Evolutionary conservation across 2,113 vertebrate genomes (phyloP).

Genomic region (Cynocephalus volans): DNA sequence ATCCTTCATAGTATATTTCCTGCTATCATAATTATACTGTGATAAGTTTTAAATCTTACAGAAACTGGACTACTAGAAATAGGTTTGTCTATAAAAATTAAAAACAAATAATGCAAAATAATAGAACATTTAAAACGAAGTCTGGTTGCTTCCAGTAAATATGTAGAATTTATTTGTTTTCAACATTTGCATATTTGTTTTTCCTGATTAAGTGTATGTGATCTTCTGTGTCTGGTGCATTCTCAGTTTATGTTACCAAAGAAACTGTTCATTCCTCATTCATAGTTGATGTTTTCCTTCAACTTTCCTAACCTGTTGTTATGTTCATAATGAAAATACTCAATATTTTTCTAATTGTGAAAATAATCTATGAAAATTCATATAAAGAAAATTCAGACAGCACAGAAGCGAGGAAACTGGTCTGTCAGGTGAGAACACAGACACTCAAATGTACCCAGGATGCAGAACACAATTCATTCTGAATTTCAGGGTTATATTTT

Average conservation of each 20-base stretch:
- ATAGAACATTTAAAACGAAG: neutral
- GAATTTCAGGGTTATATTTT: neutral
- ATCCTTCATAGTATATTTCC: neutral
- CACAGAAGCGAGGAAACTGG: neutral
- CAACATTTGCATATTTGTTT: neutral
- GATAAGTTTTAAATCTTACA: neutral
- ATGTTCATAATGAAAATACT: neutral
- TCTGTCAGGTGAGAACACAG: neutral
- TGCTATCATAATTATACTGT: neutral
- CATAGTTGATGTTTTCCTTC: neutral
- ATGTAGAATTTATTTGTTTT: neutral
- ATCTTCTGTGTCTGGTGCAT: neutral
- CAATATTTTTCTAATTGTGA: neutral
- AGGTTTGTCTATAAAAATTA: neutral
- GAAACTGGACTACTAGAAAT: neutral
- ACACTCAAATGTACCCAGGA: neutral
- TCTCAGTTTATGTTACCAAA: neutral
- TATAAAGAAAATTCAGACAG: neutral
- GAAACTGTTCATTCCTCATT: neutral
- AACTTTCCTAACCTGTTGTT: neutral
- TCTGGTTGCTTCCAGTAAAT: neutral
- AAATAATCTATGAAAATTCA: neutral
- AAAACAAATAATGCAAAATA: constrained; percentile 21
- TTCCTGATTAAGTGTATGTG: neutral
- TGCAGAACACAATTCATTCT: neutral